These are phyloP conservation scores for Chamaedrilus cognettii DNA, from an alignment of 2,888 invertebrate genomes.

Conservation along the genomic window DNA sequence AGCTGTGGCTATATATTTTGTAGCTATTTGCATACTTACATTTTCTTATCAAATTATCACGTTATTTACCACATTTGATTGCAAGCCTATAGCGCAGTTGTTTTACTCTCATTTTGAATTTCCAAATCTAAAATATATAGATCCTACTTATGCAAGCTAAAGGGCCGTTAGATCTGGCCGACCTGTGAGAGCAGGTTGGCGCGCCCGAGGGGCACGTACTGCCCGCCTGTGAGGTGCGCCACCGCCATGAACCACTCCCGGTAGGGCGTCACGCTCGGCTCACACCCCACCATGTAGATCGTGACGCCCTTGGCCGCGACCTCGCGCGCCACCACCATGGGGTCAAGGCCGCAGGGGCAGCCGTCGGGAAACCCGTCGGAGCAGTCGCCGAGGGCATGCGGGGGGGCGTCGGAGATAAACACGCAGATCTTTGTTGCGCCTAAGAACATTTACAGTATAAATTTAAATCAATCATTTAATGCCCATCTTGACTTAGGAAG, in stretches of 20 bases:
- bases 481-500: no score
- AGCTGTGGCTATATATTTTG: no score
- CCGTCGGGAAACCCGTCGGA: slow-evolving; percentile 48
- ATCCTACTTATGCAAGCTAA: no score
- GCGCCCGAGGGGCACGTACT: slow-evolving; percentile 50
- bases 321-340: slow-evolving; percentile 43
- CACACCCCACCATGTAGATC: slow-evolving; percentile 51
- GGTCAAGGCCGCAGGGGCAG: slow-evolving; percentile 50
- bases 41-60: no score
- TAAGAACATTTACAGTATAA: no score
- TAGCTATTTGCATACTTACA: no score
- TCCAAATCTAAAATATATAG: no score
- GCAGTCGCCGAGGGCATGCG: slow-evolving; percentile 44
- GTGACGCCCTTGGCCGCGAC: slow-evolving; percentile 51
- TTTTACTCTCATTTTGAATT: no score
- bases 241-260: slow-evolving; percentile 51
- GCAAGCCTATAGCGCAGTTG: no score
- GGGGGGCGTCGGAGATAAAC: slow-evolving; percentile 52
- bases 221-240: slow-evolving; percentile 51
- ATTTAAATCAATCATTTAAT: no score
- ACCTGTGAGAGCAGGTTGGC: slow-evolving; percentile 42
- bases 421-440: slow-evolving; percentile 52
- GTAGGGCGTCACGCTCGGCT: slow-evolving; percentile 45
- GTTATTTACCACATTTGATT: no score
- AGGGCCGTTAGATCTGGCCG: no score